These are phyloP conservation scores for Phrynocephalus forsythii DNA, from an alignment of 2,797 vertebrate species.

Conservation along the genomic window DNA sequence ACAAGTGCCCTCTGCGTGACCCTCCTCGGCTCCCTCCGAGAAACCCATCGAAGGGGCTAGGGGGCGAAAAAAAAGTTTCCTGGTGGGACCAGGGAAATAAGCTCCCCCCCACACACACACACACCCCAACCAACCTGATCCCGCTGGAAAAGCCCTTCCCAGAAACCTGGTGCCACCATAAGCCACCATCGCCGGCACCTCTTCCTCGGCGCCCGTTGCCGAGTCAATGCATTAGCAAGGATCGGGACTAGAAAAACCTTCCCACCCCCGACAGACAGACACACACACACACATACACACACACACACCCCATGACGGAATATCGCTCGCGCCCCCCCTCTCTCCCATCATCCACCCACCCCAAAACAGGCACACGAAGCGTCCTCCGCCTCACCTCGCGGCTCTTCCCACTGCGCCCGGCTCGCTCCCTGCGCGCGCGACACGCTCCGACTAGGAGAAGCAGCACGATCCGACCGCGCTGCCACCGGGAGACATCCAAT, in stretches of 20 bases:
- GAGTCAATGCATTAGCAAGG: neutral
- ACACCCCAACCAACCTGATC: neutral
- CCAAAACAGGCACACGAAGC: conserved; percentile 33
- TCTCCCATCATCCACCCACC: neutral
- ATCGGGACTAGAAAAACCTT: neutral
- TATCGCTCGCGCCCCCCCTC: neutral
- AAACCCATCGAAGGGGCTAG: too few relatives aligned
- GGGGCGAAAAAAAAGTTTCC: neutral
- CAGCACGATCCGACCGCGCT: conserved; percentile 55
- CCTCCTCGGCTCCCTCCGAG: neutral
- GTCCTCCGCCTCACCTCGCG: conserved; percentile 38
- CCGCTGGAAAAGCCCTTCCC: conserved; percentile 17
- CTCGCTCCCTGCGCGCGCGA: conserved; percentile 22
- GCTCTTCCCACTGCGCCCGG: neutral
- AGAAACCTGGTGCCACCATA: neutral
- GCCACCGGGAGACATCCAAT: conserved; percentile 49
- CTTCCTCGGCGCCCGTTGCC: neutral
- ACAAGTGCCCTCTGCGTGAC: neutral
- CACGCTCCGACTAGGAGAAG: conserved; percentile 29
- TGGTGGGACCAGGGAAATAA: neutral
- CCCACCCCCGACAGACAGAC: neutral
- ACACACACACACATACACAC: neutral
- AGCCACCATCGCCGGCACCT: neutral
- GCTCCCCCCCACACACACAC: neutral
- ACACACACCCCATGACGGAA: conserved; percentile 2